These are phyloP conservation scores for Corythoichthys haematopterus DNA, from an alignment of 2,113 vertebrate genomes.

Conservation along the genomic window DNA sequence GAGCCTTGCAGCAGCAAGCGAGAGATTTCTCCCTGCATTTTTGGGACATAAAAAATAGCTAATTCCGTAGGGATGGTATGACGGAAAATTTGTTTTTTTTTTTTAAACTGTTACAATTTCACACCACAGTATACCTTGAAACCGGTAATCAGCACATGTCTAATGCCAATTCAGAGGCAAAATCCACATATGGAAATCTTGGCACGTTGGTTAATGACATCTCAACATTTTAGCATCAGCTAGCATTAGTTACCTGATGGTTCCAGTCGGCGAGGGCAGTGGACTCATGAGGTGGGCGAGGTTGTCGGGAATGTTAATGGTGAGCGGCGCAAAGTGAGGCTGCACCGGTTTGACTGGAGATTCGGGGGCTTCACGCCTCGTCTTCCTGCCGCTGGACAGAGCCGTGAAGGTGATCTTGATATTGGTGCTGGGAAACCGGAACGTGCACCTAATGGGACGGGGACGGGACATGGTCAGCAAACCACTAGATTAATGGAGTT, in stretches of 20 bases:
- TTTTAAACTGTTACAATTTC: too few relatives aligned
- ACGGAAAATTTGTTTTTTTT: too few relatives aligned
- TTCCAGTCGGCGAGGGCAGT: slow-evolving; percentile 93
- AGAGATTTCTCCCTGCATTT: too few relatives aligned
- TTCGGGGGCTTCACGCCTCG: slow-evolving; percentile 82
- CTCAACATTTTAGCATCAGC: too few relatives aligned
- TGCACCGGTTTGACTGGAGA: slow-evolving; percentile 89
- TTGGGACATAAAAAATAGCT: too few relatives aligned
- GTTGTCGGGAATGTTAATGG: slow-evolving; percentile 98
- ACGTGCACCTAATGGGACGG: slow-evolving; percentile 83
- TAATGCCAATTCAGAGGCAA: too few relatives aligned
- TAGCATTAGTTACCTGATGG: slow-evolving; percentile 82
- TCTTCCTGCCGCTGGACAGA: slow-evolving; percentile 83
- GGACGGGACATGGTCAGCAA: neutral
- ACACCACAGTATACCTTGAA: too few relatives aligned
- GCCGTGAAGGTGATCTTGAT: slow-evolving; percentile 98
- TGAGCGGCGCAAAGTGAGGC: slow-evolving; percentile 91
- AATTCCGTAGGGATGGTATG: too few relatives aligned
- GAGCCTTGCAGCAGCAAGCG: too few relatives aligned
- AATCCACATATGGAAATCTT: too few relatives aligned
- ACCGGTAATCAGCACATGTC: too few relatives aligned
- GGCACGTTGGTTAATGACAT: too few relatives aligned
- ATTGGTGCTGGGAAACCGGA: slow-evolving; percentile 97
- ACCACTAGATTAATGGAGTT: neutral
- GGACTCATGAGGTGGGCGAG: slow-evolving; percentile 95